phyloP scores from a whole-genome alignment of 2,113 vertebrate genomes.

The Hucho hucho region DNA sequence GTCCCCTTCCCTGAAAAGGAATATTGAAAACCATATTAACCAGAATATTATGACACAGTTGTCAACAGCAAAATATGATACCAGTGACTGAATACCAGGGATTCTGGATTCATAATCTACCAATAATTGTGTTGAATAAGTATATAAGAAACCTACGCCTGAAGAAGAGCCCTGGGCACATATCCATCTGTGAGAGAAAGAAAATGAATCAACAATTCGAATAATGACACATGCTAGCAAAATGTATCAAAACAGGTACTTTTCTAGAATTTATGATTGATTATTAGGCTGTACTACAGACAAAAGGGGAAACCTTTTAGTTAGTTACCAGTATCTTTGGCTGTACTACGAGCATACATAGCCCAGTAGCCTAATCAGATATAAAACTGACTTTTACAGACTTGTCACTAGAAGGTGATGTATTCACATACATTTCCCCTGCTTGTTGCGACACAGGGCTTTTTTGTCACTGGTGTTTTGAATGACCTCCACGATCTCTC shows the following conservation, averaged over 20 bases:
- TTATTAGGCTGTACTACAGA: too few species aligned
- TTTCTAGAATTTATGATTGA: too few species aligned
- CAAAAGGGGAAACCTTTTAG: too few species aligned
- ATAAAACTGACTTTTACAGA: background rate
- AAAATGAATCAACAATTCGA: conserved; percentile 1
- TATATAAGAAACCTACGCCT: conserved; percentile 58
- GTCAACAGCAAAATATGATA: too few species aligned
- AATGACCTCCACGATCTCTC: conserved; percentile 87
- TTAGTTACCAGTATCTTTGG: too few species aligned
- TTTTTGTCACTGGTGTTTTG: conserved; percentile 80
- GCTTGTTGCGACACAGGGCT: conserved; percentile 82
- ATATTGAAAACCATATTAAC: background rate
- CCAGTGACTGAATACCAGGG: too few species aligned
- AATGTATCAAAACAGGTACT: background rate
- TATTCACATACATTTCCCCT: conserved; percentile 84
- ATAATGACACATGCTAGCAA: background rate
- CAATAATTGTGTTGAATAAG: background rate
- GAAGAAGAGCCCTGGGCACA: conserved; percentile 62
- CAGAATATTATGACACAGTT: too few species aligned
- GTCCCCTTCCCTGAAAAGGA: conserved; percentile 69
- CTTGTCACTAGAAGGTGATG: conserved; percentile 24
- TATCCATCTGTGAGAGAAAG: conserved; percentile 68
- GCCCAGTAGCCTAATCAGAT: too few species aligned
- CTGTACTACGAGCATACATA: too few species aligned
- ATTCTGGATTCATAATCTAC: too few species aligned